Evolutionary conservation across 1,140 invertebrate species (phyloP).

Genomic region (Microvelia longipes): DNA sequence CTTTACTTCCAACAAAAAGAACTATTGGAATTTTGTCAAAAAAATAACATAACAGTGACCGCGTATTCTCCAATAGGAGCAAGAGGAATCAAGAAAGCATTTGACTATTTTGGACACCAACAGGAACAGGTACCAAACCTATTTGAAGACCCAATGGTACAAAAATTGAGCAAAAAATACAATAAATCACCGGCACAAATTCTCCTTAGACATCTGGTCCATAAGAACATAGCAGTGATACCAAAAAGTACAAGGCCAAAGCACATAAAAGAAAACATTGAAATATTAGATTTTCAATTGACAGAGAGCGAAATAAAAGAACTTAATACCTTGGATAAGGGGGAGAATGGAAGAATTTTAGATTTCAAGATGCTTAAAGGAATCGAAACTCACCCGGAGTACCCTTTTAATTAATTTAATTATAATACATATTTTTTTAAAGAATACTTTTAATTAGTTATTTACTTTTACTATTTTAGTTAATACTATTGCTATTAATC

Average conservation of each 20-base stretch:
- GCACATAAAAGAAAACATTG: constrained; percentile 40
- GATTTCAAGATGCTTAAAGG: constrained; percentile 15
- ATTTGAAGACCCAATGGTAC: constrained; percentile 29
- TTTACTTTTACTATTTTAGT: not conserved
- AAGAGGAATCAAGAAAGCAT: constrained; percentile 32
- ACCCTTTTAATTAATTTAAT: not conserved
- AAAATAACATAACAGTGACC: constrained; percentile 31
- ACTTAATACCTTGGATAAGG: constrained; percentile 36
- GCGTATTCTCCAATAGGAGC: constrained; percentile 38
- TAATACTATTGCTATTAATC: not conserved
- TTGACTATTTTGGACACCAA: constrained; percentile 7
- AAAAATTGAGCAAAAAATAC: constrained; percentile 40
- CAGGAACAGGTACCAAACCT: constrained; percentile 27
- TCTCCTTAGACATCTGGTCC: constrained; percentile 53
- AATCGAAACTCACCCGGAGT: not conserved
- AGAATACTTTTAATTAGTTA: not conserved
- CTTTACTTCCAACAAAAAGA: constrained; percentile 35
- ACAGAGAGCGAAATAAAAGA: constrained; percentile 33
- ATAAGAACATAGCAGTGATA: constrained; percentile 57
- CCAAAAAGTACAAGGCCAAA: constrained; percentile 49
- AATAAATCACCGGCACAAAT: constrained; percentile 59
- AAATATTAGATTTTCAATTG: constrained; percentile 36
- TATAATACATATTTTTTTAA: not conserved
- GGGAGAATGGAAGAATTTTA: constrained; percentile 33
- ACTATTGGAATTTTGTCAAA: constrained; percentile 31